Percentiles rank a stretch among this genome's conserved stretches.
Conservation (phyloP, 2,113 vertebrate species). For the Etheostoma spectabile region DNA sequence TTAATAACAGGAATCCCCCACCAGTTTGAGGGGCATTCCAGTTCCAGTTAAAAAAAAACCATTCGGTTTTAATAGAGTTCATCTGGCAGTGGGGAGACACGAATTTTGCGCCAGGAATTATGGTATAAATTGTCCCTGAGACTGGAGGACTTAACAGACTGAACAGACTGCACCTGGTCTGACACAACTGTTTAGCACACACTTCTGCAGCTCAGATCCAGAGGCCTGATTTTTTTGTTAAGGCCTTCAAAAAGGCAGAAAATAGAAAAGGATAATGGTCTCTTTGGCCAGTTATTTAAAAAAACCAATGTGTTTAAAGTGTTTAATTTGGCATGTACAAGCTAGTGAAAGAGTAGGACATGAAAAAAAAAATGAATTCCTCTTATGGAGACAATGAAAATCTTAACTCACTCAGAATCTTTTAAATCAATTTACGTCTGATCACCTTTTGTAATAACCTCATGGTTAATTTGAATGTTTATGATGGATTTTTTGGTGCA, state of each 20-base stretch:
- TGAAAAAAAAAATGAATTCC: not conserved
- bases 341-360: not conserved
- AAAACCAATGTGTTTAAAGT: constrained; percentile 1
- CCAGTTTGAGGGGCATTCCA: constrained; percentile 43
- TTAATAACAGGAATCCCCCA: constrained; percentile 61
- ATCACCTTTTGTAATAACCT: not conserved
- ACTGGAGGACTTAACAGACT: constrained; percentile 83
- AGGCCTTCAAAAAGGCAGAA: constrained; percentile 40
- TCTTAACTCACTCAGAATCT: not conserved
- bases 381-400: not conserved
- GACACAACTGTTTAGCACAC: constrained; percentile 83
- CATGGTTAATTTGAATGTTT: not conserved
- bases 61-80: constrained; percentile 86
- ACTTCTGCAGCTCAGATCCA: constrained; percentile 78
- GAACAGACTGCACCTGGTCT: constrained; percentile 86
- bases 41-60: constrained; percentile 66
- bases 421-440: constrained; percentile 12
- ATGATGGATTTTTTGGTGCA: not conserved
- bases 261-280: constrained; percentile 33
- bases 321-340: constrained; percentile 34
- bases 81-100: constrained; percentile 85
- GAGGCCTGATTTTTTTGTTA: constrained; percentile 74
- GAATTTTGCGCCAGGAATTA: constrained; percentile 87
- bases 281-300: constrained; percentile 33
- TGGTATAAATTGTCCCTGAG: constrained; percentile 86